These are phyloP conservation scores for Lapara coniferarum DNA, from an alignment of 2,888 invertebrate genomes.

Conservation along the genomic window DNA sequence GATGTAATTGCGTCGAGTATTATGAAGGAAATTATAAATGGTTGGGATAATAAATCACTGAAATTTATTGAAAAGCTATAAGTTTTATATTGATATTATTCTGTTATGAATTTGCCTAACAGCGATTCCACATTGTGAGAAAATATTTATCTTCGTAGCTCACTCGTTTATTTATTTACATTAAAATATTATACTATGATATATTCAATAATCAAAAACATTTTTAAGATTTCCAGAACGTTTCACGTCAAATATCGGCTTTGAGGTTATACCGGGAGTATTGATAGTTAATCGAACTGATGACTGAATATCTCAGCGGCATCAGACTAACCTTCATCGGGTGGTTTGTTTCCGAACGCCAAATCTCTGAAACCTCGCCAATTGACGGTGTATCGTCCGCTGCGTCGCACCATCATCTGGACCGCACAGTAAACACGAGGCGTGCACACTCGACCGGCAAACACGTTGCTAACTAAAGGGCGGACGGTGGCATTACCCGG, in stretches of 20 bases:
- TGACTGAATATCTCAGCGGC: slow-evolving; percentile 32
- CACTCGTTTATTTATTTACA: slow-evolving; percentile 13
- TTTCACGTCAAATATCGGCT: slow-evolving; percentile 3
- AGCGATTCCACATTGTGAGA: background rate
- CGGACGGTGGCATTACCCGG: slow-evolving; percentile 50
- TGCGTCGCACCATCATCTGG: slow-evolving; percentile 79
- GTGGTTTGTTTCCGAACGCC: slow-evolving; percentile 74
- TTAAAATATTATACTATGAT: slow-evolving; percentile 1
- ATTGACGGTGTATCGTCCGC: slow-evolving; percentile 80
- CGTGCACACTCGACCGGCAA: slow-evolving; percentile 42
- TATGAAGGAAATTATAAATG: background rate
- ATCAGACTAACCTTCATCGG: slow-evolving; percentile 73
- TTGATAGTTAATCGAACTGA: slow-evolving; percentile 36
- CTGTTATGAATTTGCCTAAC: background rate
- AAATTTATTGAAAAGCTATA: background rate
- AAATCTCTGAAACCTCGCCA: slow-evolving; percentile 80
- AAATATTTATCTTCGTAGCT: slow-evolving; percentile 5
- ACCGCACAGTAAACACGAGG: slow-evolving; percentile 42
- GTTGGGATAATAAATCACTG: background rate
- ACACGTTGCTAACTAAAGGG: slow-evolving; percentile 51
- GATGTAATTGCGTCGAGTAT: background rate
- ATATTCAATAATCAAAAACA: background rate
- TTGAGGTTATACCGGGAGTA: slow-evolving; percentile 54
- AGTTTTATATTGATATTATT: background rate
- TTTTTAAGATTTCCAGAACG: background rate